Conservation (phyloP, 1,140 invertebrate species). For the Euborellia annulipes region DNA sequence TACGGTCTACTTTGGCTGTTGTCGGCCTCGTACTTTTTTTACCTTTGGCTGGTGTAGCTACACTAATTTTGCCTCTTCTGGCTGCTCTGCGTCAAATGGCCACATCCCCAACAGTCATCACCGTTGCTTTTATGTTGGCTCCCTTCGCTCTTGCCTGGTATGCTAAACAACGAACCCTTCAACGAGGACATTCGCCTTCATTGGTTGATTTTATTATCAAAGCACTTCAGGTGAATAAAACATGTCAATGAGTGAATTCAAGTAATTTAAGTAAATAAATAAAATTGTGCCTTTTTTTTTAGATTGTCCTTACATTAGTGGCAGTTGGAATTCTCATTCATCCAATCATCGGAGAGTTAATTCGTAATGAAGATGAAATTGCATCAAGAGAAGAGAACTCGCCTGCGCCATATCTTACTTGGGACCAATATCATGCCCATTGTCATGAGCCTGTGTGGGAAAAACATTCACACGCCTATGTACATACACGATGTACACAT, state of each 20-base stretch:
- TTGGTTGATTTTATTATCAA: too few relatives aligned
- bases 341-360: slow-evolving; percentile 11
- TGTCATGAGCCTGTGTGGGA: slow-evolving; percentile 52
- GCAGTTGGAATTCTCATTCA: slow-evolving; percentile 20
- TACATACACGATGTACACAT: slow-evolving; percentile 50
- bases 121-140: too few relatives aligned
- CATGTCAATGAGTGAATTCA: too few relatives aligned
- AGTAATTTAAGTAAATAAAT: too few relatives aligned
- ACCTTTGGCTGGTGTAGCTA: slow-evolving; percentile 57
- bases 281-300: background rate
- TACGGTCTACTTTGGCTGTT: slow-evolving; percentile 54
- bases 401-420: slow-evolving; percentile 22
- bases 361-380: slow-evolving; percentile 12
- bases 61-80: slow-evolving; percentile 51
- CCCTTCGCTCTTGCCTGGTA: slow-evolving; percentile 36
- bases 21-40: slow-evolving; percentile 61
- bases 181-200: too few relatives aligned
- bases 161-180: background rate
- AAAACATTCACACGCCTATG: slow-evolving; percentile 32
- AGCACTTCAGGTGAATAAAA: slow-evolving; percentile 35
- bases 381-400: slow-evolving; percentile 21
- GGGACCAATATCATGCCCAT: slow-evolving; percentile 54
- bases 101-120: too few relatives aligned
- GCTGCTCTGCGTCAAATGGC: slow-evolving; percentile 29
- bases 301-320: slow-evolving; percentile 20